Evolutionary conservation across 2,888 invertebrate genomes (phyloP), one percentile per base, ranked within the genome.

Genomic region (Cremastobaeus sp.): DNA sequence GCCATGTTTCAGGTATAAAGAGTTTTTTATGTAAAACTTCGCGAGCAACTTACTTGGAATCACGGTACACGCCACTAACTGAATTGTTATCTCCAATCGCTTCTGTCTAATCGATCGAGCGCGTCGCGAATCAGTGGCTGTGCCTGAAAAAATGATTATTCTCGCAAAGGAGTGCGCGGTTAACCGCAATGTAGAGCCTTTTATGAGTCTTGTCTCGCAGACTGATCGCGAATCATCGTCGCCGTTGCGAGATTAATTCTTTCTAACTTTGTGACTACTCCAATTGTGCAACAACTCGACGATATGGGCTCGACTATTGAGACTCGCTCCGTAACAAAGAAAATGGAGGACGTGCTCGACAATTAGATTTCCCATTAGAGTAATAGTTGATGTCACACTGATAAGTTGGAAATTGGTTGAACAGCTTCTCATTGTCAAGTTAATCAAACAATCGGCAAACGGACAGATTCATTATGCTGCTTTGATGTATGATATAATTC

Each of bases 391-490:
- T 65, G 30, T 65, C 55, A 39, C 52, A 21, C 25, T 52, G 54
- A 65, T 65, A 65, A 65, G 54, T 65, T 65, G 55, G 48, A 47
- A 55, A 66, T 66, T 66, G 54, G 54, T 66, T 57, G 35, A 48
- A 32, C 55, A 50, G 57, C 50, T 57, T 50, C 47, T 65, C 65
- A 35, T 39, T 32, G 12, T 30, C 25, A 41, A 57, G 32, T 64
- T 28, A 45, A 18, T 37, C 62, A 32, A 54, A 64, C 64, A 54
- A 45, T 50, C 21, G 55, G 50, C 34, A 57, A 48, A 50, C 50
- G 35, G 43, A 66, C 57, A 57, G 48, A 66, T 57, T 66, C 66
- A 66, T 66, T 66, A 66, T 66, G 35, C 28, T 37, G 34, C 34
- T 14, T n/a, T 35, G 48, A 66, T 66, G 50, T 66, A 57, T 66